These are phyloP conservation scores for Drosophila stalkeri DNA, from an alignment of 2,888 invertebrate genomes.

Conservation along the genomic window DNA sequence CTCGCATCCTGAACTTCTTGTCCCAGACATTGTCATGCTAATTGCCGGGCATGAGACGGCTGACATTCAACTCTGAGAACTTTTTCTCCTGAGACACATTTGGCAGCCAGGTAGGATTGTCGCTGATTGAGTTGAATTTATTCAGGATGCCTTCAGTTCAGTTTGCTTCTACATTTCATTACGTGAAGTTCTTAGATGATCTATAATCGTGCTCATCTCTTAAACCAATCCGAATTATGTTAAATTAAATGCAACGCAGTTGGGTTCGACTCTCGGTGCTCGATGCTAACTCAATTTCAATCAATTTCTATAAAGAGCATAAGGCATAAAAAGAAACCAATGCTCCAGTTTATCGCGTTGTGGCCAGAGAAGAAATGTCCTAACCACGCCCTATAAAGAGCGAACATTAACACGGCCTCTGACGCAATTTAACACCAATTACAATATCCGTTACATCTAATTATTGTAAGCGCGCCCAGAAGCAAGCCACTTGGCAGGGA, in stretches of 20 bases:
- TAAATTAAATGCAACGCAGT: background rate
- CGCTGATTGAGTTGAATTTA: conserved; percentile 21
- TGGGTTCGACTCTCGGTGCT: background rate
- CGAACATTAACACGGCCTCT: conserved; percentile 82
- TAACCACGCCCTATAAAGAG: conserved; percentile 47
- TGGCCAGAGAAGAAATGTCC: conserved; percentile 8
- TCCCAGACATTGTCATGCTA: conserved; percentile 70
- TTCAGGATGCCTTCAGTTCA: conserved; percentile 36
- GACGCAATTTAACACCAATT: conserved; percentile 85
- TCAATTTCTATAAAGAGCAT: background rate
- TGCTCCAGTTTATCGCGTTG: background rate
- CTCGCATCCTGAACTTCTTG: conserved; percentile 43
- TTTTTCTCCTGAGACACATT: conserved; percentile 31
- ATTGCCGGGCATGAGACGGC: conserved; percentile 53
- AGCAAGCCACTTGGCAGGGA: conserved; percentile 72
- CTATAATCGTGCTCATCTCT: background rate
- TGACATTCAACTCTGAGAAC: conserved; percentile 32
- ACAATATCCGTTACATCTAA: conserved; percentile 85
- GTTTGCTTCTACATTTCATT: conserved; percentile 40
- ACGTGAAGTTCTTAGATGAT: conserved; percentile 41
- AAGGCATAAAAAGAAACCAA: background rate
- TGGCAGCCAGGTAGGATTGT: conserved; percentile 54
- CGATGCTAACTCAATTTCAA: background rate
- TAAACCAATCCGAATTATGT: background rate
- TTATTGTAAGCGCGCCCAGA: conserved; percentile 76